Evolutionary conservation across 2,888 invertebrate genomes (phyloP), one percentile per base, ranked within the genome.

Genomic region (Plebejus argus): DNA sequence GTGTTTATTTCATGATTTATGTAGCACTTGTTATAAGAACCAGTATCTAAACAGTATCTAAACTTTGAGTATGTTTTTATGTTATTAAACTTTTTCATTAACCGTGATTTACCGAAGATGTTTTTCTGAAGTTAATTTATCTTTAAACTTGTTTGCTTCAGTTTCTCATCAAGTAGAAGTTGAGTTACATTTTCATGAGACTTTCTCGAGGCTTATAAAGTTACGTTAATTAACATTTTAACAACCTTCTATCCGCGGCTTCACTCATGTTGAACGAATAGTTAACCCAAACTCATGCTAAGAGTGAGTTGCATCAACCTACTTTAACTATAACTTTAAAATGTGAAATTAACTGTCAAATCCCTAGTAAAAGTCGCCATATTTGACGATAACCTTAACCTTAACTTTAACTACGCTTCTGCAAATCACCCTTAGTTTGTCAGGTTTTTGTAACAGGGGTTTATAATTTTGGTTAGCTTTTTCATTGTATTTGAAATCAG

Each of bases 151-250:
- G 28, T 33, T 66, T 66, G 5, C 28, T 66, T 66, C 15, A 66
- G 66, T 33, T 66, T 66, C 66, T 66, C 66, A 66, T 66, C 66
- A 66, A 15, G 28, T 18, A 28, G 23, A 66, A 66, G 28, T 66
- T 66, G 12, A 15, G 28, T 6, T 66, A 28, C 28, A 15, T 33
- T 66, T 66, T 28, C 61, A 61, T 23, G 61, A 61, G 61, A 23
- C 61, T 58, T 58, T 61, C 23, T 10, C 18, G 15, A 33, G 66
- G 28, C 15, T 28, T 33, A 28, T 2, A 33, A 66, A 66, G 15
- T 66, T 66, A 66, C 66, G 12, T 33, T 66, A 15, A 66, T 66
- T 18, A 33, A 6, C 66, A 66, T 28, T 28, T 15, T 66, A 66
- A 61, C 61, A 23, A 61, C 10, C 3, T 61, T 7, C 18, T 20